Base-by-base conservation (phyloP, 30 jellyfish, hydroid and myxozoan species). In the Catostylus mosaicus region DNA sequence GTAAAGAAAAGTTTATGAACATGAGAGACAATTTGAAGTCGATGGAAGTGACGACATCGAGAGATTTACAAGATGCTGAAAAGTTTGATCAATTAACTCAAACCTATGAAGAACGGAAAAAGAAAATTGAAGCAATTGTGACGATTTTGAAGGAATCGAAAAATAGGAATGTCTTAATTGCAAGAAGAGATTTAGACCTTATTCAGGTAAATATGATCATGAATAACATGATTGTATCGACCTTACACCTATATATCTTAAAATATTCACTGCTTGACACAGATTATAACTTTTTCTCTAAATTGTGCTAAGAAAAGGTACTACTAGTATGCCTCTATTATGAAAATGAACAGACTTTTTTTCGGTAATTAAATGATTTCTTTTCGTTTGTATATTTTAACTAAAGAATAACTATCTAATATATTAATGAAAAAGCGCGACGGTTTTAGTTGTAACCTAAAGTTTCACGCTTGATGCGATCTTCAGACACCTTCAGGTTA, bases 31-130 rank as follows among this genome's bases (percentile, higher is more conserved):
- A 40, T n/a, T 59, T 80, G 78, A 80, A 80, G 33, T 30, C 34
- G 3, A 22, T 80, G 0, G 91, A 80, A 50, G 84, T 67, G 8
- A 22, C 69, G 23, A 38, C 60, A 18, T 24, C 77, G 0, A 80
- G 84, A 24, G 91, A 67, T 80, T 64, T 80, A 54, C 9, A 33
- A 1, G 91, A 80, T 7, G 84, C 84, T 4, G 91, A 80, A 57
- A 66, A 52, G 4, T 80, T 80, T 50, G 84, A 80, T 12, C 84
- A 61, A 18, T 68, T 65, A 3, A 8, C 61, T 14, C 57, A 33
- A 38, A 67, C 78, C 14, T 38, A 24, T 9, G 84, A 80, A 31
- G 91, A 80, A 37, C 48, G 91, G 19, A 32, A 34, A 23, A 67
- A 36, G 35, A 47, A 32, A 22, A 18, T 80, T 48, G 84, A 46